A percentile compares a stretch with the other conserved stretches of the same genome.
Evolutionary conservation across 2,797 vertebrate species (phyloP).

Genomic region (Etheostoma perlongum): DNA sequence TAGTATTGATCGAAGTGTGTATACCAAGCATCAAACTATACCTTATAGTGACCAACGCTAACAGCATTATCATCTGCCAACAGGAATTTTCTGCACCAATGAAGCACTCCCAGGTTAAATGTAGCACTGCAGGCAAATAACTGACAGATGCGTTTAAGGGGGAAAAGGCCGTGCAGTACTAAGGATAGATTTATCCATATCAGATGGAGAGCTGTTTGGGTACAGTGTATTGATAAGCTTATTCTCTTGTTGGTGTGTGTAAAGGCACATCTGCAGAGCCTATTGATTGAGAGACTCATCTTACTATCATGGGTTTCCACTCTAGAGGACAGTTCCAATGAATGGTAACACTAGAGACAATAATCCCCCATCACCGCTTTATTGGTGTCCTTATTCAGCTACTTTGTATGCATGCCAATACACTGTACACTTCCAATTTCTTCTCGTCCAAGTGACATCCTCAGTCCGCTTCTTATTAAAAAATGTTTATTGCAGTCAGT

Average conservation of each 20-base stretch:
- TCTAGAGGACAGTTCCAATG: conserved; percentile 51
- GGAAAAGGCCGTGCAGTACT: conserved; percentile 17
- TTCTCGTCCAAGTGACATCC: conserved; percentile 16
- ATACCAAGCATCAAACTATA: conserved; percentile 10
- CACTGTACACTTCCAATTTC: conserved; percentile 25
- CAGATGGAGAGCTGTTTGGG: conserved; percentile 55
- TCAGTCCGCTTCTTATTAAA: conserved; percentile 23
- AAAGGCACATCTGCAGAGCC: conserved; percentile 52
- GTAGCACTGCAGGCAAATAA: conserved; percentile 55
- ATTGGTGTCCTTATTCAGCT: conserved; percentile 38
- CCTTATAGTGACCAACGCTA: background rate
- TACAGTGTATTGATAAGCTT: conserved; percentile 71
- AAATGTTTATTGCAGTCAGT: conserved; percentile 28
- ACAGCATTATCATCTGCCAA: conserved; percentile 15
- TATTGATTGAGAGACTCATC: conserved; percentile 65
- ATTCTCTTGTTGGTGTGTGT: conserved; percentile 50
- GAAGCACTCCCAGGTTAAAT: conserved; percentile 41
- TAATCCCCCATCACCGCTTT: conserved; percentile 61
- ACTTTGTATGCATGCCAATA: conserved; percentile 48
- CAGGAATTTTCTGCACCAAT: conserved; percentile 55
- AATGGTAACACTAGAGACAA: conserved; percentile 54
- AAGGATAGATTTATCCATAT: conserved; percentile 63
- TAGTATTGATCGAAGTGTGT: background rate
- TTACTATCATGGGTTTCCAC: conserved; percentile 51
- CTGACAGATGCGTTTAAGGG: conserved; percentile 38